phyloP scores from a whole-genome alignment of 2,113 vertebrate genomes.

The Bothrops jararaca region DNA sequence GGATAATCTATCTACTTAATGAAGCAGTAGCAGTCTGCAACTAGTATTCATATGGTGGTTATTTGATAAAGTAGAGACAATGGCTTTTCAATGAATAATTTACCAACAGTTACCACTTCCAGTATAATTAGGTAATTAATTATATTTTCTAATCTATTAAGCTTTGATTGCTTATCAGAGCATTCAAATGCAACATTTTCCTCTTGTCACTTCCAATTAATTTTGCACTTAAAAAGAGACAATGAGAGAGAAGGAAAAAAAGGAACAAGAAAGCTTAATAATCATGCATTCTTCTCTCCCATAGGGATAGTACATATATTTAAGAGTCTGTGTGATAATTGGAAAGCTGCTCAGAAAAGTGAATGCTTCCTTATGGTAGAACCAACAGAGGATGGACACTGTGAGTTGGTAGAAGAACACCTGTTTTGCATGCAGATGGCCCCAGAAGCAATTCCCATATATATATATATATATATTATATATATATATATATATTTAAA shows the following conservation, averaged over 20 bases:
- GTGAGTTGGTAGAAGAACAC: background rate
- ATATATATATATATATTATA: no score
- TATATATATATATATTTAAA: no score
- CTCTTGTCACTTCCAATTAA: slow-evolving; percentile 73
- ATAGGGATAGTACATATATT: slow-evolving; percentile 20
- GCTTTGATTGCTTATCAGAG: slow-evolving; percentile 67
- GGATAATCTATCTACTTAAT: background rate
- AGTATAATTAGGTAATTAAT: slow-evolving; percentile 74
- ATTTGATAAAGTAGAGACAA: slow-evolving; percentile 39
- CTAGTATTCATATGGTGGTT: background rate
- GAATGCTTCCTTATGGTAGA: background rate
- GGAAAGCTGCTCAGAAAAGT: background rate
- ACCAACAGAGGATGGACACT: background rate
- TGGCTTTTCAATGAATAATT: slow-evolving; percentile 53
- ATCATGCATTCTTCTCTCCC: slow-evolving; percentile 23
- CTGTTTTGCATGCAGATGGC: background rate
- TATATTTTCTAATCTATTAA: slow-evolving; percentile 73
- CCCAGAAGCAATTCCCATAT: background rate
- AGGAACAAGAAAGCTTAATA: slow-evolving; percentile 4
- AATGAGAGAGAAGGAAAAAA: background rate
- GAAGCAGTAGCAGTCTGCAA: background rate
- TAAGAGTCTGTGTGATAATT: background rate
- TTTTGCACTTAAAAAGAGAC: slow-evolving; percentile 22
- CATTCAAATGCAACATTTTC: slow-evolving; percentile 67
- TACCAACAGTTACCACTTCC: slow-evolving; percentile 52